These are phyloP conservation scores for Pelagia noctiluca DNA, from an alignment of 30 jellyfish, hydroid and myxozoan genomes.

Conservation along the genomic window DNA sequence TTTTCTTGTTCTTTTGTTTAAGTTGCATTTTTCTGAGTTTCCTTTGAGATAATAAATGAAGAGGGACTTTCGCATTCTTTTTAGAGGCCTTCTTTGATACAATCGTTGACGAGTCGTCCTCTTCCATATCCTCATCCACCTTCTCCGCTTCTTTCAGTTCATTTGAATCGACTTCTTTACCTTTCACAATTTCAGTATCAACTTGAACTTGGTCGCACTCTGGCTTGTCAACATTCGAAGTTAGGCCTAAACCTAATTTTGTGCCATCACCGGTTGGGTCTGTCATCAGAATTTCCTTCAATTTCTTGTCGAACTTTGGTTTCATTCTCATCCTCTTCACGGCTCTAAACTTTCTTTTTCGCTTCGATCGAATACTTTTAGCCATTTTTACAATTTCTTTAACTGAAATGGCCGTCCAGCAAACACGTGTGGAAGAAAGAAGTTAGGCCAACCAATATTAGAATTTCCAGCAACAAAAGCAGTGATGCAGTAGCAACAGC, in stretches of 20 bases:
- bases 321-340: constrained; percentile 34
- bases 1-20: constrained; percentile 49
- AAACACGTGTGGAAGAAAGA: no score
- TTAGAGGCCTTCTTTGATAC: constrained; percentile 17
- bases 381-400: constrained; percentile 39
- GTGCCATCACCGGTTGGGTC: neutral
- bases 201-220: neutral
- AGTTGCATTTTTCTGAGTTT: constrained; percentile 52
- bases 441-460: no score
- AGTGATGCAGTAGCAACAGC: no score
- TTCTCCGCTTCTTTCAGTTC: neutral
- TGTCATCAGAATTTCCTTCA: constrained; percentile 12
- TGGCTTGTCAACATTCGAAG: neutral
- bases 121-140: constrained; percentile 40
- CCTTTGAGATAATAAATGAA: constrained; percentile 58
- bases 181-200: neutral
- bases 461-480: no score
- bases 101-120: neutral
- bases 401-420: no score
- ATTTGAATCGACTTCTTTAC: neutral
- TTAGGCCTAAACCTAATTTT: neutral
- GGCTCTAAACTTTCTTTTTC: constrained; percentile 61
- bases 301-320: constrained; percentile 51
- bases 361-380: constrained; percentile 56
- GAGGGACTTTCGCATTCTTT: constrained; percentile 56